A percentile compares a stretch with the other conserved stretches of the same genome.
phyloP scores from a whole-genome alignment of 2,888 invertebrate species.

The Atrina japonica region DNA sequence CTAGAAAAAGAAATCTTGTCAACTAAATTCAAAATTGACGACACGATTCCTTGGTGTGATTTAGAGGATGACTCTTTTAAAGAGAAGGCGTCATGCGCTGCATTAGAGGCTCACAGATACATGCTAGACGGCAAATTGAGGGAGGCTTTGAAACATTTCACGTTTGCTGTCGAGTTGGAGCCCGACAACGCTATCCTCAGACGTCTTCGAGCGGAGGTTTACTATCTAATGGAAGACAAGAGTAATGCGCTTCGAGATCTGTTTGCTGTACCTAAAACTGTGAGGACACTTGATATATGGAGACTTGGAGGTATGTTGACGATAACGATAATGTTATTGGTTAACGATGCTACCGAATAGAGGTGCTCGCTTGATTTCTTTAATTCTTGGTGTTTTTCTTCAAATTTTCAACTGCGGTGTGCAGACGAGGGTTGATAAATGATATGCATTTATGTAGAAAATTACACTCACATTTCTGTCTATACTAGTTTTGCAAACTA shows the following conservation, averaged over 20 bases:
- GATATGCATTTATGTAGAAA: too few species aligned
- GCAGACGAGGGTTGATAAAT: too few species aligned
- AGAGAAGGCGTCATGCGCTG: slow-evolving; percentile 47
- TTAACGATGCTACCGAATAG: too few species aligned
- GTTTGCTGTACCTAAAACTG: slow-evolving; percentile 64
- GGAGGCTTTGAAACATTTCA: slow-evolving; percentile 52
- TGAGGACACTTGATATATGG: slow-evolving; percentile 66
- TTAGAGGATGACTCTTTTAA: slow-evolving; percentile 9
- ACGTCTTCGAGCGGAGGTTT: slow-evolving; percentile 60
- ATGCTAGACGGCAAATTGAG: slow-evolving; percentile 46
- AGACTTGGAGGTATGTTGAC: slow-evolving; percentile 69
- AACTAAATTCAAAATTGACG: slow-evolving; percentile 61
- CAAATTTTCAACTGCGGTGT: too few species aligned
- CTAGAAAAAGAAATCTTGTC: slow-evolving; percentile 65
- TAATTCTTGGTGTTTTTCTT: too few species aligned
- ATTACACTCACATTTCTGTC: too few species aligned
- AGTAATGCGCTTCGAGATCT: slow-evolving; percentile 60
- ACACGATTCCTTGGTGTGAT: slow-evolving; percentile 46
- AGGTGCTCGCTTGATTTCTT: too few species aligned
- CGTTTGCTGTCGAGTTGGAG: slow-evolving; percentile 49
- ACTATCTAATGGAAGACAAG: slow-evolving; percentile 52
- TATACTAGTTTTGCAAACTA: too few species aligned
- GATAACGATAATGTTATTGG: too few species aligned
- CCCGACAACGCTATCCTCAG: slow-evolving; percentile 55
- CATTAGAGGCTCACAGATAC: slow-evolving; percentile 52